Evolutionary conservation across 1,140 invertebrate genomes (phyloP).

Genomic region (Nasonia vitripennis): DNA sequence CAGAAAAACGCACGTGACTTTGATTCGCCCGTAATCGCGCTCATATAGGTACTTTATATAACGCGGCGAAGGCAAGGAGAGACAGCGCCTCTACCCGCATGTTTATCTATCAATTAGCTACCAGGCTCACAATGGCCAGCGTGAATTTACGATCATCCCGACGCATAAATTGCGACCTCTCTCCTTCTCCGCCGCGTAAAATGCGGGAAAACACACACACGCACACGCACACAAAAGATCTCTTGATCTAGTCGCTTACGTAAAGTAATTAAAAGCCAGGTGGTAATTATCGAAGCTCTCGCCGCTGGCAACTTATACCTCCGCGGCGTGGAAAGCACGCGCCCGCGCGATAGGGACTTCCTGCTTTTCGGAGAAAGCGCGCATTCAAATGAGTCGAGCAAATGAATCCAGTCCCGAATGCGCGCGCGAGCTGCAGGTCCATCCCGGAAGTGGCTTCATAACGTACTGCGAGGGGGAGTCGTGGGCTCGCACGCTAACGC

Average conservation of each 20-base stretch:
- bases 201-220: not conserved
- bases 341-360: not conserved
- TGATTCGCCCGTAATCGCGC: slow-evolving; percentile 23
- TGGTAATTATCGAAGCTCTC: slow-evolving; percentile 10
- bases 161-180: not conserved
- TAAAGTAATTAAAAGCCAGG: slow-evolving; percentile 12
- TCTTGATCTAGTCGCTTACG: not conserved
- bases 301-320: not conserved
- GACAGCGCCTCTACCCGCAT: not conserved
- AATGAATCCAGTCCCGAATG: not conserved
- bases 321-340: slow-evolving; percentile 16
- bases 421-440: not conserved
- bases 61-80: too few relatives aligned
- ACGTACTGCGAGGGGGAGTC: not conserved
- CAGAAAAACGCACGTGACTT: not conserved
- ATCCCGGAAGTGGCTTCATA: slow-evolving; percentile 7
- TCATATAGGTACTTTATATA: not conserved
- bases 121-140: not conserved
- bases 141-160: not conserved
- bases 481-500: not conserved
- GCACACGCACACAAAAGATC: not conserved
- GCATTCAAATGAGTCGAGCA: not conserved
- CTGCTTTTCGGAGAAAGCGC: slow-evolving; percentile 25
- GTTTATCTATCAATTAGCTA: not conserved
- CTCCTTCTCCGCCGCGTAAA: not conserved